Evolutionary conservation across 2,888 invertebrate species (phyloP).

Genomic region (Clistopyga incitator): DNA sequence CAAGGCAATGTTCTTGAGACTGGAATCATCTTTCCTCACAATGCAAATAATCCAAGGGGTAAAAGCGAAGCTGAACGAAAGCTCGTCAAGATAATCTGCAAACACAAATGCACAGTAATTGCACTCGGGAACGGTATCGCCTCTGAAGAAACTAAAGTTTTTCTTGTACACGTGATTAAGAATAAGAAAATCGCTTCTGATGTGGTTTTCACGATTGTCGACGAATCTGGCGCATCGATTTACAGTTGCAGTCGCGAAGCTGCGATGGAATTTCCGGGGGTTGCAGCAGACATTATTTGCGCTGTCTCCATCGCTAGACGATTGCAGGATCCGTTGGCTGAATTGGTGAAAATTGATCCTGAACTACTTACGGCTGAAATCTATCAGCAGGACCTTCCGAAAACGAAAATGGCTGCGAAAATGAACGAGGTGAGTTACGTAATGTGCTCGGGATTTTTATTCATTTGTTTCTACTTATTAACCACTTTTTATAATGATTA

Average conservation of each 20-base stretch:
- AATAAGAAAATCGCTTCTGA: conserved; percentile 86
- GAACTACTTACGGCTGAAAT: conserved; percentile 97
- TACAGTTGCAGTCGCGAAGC: conserved; percentile 96
- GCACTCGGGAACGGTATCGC: conserved; percentile 97
- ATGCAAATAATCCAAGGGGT: conserved; percentile 77
- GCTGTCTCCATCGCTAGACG: conserved; percentile 93
- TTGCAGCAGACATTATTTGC: conserved; percentile 93
- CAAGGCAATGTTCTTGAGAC: conserved; percentile 90
- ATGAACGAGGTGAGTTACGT: conserved; percentile 87
- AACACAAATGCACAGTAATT: conserved; percentile 90
- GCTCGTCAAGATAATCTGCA: conserved; percentile 86
- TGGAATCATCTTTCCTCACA: conserved; percentile 89
- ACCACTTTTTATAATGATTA: too few species aligned
- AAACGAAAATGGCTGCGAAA: conserved; percentile 90
- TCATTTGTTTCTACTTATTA: background rate
- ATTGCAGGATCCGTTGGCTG: conserved; percentile 95
- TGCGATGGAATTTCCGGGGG: conserved; percentile 91
- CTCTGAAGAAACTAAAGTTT: conserved; percentile 94
- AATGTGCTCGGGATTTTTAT: background rate
- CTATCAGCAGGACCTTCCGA: conserved; percentile 96
- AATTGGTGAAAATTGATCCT: conserved; percentile 97
- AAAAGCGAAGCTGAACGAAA: conserved; percentile 84
- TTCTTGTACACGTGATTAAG: conserved; percentile 88
- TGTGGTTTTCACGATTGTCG: conserved; percentile 92
- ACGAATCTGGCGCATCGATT: conserved; percentile 96